Evolutionary conservation across 1,140 invertebrate species (phyloP), one percentile per base, ranked within the genome.

Genomic region (Drosophila ironensis): DNA sequence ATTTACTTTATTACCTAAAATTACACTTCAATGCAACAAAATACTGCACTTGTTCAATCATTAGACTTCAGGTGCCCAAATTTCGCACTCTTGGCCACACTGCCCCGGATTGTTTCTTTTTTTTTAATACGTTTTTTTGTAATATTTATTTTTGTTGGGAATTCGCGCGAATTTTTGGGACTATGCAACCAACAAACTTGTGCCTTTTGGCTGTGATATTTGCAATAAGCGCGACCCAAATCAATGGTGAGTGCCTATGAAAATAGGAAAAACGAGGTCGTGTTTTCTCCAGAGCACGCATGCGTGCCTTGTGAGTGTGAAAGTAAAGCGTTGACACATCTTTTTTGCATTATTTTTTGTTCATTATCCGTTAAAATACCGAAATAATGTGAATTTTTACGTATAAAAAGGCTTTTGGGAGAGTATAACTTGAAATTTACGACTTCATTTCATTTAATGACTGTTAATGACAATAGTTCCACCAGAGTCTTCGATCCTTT

Each of bases 201-300:
- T 63, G 25, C 11, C 19, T 64, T 6, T 14, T 64, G 14, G 19
- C 60, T 63, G 42, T 64, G 33, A 63, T 64, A 40, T 48, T 64
- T 4, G 24, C 63, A 6, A 40, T 60, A 12, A 38, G 60, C 16
- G 4, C 63, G n/a, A 24, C 12, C 1, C 33, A 38, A 38, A 63
- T 64, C 25, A 30, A 64, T 30, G 60, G 60, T 64, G 12, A 57
- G 30, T 19, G 9, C 9, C 22, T 19, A 6, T 37, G 6, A 7
- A 7, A 6, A 7, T 2, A 2, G 16, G 8, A 8, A 28, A 35
- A 22, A 53, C 30, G 25, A 63, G 60, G 63, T 64, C 59, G 57
- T 48, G 25, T 48, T 48, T 66, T 40, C 47, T 33, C 8, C 27
- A 40, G 35, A 56, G 44, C 46, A 17, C 8, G 7, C 48, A 42